phyloP scores from a whole-genome alignment of 2,113 vertebrate species.

The Perognathus longimembris region DNA sequence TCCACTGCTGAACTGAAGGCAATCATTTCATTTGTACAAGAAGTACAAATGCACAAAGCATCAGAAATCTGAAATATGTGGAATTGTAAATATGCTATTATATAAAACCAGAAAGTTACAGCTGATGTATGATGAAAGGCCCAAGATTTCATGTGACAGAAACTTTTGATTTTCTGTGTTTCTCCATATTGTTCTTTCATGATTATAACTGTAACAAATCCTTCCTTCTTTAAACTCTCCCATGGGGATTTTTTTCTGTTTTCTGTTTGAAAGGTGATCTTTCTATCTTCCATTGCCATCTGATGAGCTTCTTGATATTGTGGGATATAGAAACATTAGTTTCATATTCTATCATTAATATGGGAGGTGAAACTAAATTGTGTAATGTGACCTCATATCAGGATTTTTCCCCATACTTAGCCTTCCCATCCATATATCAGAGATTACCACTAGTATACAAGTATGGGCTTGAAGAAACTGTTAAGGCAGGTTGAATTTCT shows the following conservation, averaged over 20 bases:
- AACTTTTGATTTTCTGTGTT: slow-evolving; percentile 93
- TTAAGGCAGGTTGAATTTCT: slow-evolving; percentile 99
- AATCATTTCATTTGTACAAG: slow-evolving; percentile 93
- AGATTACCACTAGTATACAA: slow-evolving; percentile 97
- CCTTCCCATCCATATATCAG: slow-evolving; percentile 99
- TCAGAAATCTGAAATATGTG: slow-evolving; percentile 89
- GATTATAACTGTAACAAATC: slow-evolving; percentile 87
- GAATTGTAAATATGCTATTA: slow-evolving; percentile 93
- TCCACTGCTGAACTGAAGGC: slow-evolving; percentile 96
- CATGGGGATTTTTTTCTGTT: slow-evolving; percentile 98
- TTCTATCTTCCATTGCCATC: slow-evolving; percentile 99
- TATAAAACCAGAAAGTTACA: slow-evolving; percentile 99
- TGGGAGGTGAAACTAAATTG: slow-evolving; percentile 96
- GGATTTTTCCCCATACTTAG: slow-evolving; percentile 99
- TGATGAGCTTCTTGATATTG: slow-evolving; percentile 98
- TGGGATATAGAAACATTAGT: slow-evolving; percentile 99
- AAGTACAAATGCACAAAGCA: slow-evolving; percentile 97
- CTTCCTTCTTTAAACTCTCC: slow-evolving; percentile 97
- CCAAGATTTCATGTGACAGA: slow-evolving; percentile 97
- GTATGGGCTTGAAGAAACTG: slow-evolving; percentile 98
- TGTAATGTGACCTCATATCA: slow-evolving; percentile 99
- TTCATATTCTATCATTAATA: slow-evolving; percentile 98
- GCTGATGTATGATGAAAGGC: slow-evolving; percentile 99
- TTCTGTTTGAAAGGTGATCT: slow-evolving; percentile 94
- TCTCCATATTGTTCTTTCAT: slow-evolving; percentile 93